Evolutionary conservation across 2,888 invertebrate species (phyloP), one percentile per base, ranked within the genome.

Genomic region (Cephus pulcher): DNA sequence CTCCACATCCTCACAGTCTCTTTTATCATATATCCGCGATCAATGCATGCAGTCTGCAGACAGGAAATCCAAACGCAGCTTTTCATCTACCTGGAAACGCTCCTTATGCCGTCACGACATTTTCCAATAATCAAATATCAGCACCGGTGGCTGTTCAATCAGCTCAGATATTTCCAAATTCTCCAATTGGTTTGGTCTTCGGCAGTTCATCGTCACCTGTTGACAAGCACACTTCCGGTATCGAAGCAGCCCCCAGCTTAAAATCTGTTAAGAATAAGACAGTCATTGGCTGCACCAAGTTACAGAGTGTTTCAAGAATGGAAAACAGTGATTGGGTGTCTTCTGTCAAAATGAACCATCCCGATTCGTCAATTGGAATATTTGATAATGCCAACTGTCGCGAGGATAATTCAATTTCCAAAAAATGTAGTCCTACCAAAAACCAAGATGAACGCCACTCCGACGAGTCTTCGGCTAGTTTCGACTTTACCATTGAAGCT

Each of bases 401-500:
- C 71, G 15, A 34, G 1, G 34, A 71, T 23, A 30, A 32, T 32
- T 32, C 32, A 32, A 34, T 71, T 34, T 71, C 71, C 1, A 30
- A 34, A 34, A 34, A 32, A 15, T 34, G 71, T 32, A 23, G 23
- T 56, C 56, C 80, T 11, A 12, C 76, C 4, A 84, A 85, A 68
- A 77, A 76, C 15, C 84, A 84, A 4, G 90, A 90, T 1, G 89
- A 89, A n/a, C 75, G 78, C 3, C 84, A 84, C 32, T 89, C 89
- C 0, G 90, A 89, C 4, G 94, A 93, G 81, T 94, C 94, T 0
- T 93, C 93, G 4, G 92, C 93, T 3, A 94, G 93, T 84, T 92
- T 94, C 69, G 94, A 94, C 82, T 94, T 94, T 76, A 93, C 93
- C 70, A 93, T 93, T 75, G 94, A 94, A 88, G 94, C 94, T 40